Evolutionary conservation across 2,113 vertebrate species (phyloP).

Genomic region (Phyllostomus hastatus): DNA sequence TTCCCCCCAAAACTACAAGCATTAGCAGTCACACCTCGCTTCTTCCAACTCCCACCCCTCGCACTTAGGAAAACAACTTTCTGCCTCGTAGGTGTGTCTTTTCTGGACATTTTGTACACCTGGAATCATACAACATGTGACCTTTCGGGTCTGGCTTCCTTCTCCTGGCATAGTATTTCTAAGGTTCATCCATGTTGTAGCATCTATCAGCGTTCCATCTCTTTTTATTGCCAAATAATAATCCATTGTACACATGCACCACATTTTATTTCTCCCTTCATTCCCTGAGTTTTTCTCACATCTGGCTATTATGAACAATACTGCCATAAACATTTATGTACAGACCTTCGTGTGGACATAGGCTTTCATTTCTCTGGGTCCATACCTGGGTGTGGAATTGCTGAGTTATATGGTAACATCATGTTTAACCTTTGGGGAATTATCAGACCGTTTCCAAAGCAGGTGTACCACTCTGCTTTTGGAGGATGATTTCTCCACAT

Average conservation of each 20-base stretch:
- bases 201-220: rapidly evolving
- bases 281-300: background rate
- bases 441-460: background rate
- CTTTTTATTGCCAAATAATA: background rate
- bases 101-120: background rate
- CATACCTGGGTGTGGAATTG: background rate
- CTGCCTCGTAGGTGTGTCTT: background rate
- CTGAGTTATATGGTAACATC: background rate
- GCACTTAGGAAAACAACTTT: background rate
- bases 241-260: too few relatives aligned
- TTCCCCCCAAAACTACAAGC: rapidly evolving
- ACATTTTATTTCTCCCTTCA: background rate
- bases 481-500: background rate
- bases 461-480: background rate
- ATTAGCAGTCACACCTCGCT: too few relatives aligned
- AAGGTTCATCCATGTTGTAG: too few relatives aligned
- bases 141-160: background rate
- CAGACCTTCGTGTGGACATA: background rate
- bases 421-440: background rate
- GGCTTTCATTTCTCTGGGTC: background rate
- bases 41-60: background rate
- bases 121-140: background rate
- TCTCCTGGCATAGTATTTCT: background rate
- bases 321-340: background rate
- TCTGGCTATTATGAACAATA: background rate